phyloP scores from a whole-genome alignment of 2,797 vertebrate species.

The Trachurus trachurus region DNA sequence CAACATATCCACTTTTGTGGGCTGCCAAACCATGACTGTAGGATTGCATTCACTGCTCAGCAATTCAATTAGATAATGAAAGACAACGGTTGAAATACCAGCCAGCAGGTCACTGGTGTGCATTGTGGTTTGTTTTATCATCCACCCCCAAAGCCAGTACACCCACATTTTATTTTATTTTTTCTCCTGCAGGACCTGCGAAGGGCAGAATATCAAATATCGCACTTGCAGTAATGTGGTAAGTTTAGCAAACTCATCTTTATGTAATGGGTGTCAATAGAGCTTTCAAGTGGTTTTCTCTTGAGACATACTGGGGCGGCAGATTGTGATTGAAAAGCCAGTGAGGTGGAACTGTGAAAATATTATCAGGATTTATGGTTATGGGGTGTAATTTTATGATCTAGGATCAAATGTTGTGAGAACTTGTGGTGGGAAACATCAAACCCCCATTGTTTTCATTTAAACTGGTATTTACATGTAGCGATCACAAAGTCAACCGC shows the following conservation, averaged over 20 bases:
- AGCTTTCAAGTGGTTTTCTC: slow-evolving; percentile 53
- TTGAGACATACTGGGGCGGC: slow-evolving; percentile 27
- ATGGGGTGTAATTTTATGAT: slow-evolving; percentile 15
- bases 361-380: slow-evolving; percentile 25
- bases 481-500: slow-evolving; percentile 1
- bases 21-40: slow-evolving; percentile 38
- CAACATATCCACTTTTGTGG: slow-evolving; percentile 39
- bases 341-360: slow-evolving; percentile 43
- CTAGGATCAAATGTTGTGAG: slow-evolving; percentile 17
- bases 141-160: slow-evolving; percentile 47
- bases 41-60: slow-evolving; percentile 22
- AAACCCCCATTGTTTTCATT: slow-evolving; percentile 24
- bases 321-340: slow-evolving; percentile 31
- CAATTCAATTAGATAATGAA: slow-evolving; percentile 28
- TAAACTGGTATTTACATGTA: slow-evolving; percentile 18
- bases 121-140: slow-evolving; percentile 68
- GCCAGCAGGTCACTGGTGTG: slow-evolving; percentile 45
- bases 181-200: slow-evolving; percentile 89
- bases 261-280: slow-evolving; percentile 48
- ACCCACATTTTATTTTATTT: slow-evolving; percentile 38
- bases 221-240: slow-evolving; percentile 98
- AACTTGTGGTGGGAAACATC: background rate
- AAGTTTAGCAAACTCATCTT: slow-evolving; percentile 80
- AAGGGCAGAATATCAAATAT: slow-evolving; percentile 98
- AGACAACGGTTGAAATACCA: slow-evolving; percentile 41